Conservation (phyloP, 2,797 vertebrate genomes). For the Xerus rutilus region DNA sequence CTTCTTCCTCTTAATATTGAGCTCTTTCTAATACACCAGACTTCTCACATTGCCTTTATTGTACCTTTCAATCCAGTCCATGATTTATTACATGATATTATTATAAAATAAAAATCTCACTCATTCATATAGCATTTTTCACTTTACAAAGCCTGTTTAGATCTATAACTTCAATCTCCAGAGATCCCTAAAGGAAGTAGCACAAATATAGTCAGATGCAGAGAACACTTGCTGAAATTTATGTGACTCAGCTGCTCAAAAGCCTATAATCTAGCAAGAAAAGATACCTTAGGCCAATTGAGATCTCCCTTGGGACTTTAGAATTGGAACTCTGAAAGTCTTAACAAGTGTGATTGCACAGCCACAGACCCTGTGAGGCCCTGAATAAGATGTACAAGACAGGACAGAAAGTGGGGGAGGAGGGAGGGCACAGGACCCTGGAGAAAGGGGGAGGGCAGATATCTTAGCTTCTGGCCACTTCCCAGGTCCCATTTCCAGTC, state of each 20-base stretch:
- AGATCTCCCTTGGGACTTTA: background rate
- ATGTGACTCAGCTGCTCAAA: background rate
- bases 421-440: background rate
- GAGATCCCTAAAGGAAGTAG: background rate
- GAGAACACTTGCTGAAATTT: background rate
- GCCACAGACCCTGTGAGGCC: background rate
- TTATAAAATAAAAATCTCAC: background rate
- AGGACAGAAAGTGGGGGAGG: background rate
- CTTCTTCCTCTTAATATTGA: background rate
- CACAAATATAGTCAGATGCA: background rate
- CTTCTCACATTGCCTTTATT: background rate
- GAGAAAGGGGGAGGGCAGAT: background rate
- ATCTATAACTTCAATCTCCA: background rate
- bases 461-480: background rate
- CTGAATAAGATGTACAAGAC: background rate
- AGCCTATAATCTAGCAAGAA: background rate
- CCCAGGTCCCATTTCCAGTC: background rate
- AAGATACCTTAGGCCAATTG: background rate
- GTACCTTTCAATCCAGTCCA: background rate
- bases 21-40: background rate
- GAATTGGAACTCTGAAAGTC: background rate
- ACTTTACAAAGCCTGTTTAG: constrained; percentile 6
- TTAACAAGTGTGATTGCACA: background rate
- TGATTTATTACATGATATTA: background rate
- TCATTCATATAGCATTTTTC: background rate